phyloP scores from a whole-genome alignment of 2,888 invertebrate genomes.

The Cheilosia pagana region DNA sequence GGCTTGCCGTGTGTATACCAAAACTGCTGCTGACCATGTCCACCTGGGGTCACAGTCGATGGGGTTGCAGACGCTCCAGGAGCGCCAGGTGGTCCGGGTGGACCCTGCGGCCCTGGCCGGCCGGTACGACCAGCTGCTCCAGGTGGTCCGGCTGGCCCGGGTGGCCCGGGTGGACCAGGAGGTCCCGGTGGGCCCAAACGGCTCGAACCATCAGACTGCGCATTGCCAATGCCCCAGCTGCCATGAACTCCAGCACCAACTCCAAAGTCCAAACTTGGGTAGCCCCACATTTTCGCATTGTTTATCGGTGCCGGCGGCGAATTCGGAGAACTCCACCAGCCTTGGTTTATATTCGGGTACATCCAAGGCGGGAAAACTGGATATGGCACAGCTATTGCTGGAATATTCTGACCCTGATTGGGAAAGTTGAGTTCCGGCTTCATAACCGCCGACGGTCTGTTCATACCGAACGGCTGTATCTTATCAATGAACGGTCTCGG shows the following conservation, averaged over 20 bases:
- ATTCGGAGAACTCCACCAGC: slow-evolving; percentile 24
- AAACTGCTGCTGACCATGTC: slow-evolving; percentile 77
- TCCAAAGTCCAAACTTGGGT: slow-evolving; percentile 54
- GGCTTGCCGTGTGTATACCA: slow-evolving; percentile 67
- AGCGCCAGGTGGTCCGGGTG: slow-evolving; percentile 15
- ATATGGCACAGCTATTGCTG: slow-evolving; percentile 16
- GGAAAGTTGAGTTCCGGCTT: neutral
- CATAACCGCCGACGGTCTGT: neutral
- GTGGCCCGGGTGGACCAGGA: slow-evolving; percentile 12
- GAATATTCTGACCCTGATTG: slow-evolving; percentile 4
- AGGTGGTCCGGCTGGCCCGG: slow-evolving; percentile 75
- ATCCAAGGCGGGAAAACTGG: slow-evolving; percentile 35
- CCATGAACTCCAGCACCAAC: slow-evolving; percentile 55
- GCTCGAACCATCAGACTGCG: slow-evolving; percentile 73
- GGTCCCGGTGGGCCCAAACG: slow-evolving; percentile 57
- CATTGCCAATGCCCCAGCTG: neutral
- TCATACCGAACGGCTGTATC: slow-evolving; percentile 30
- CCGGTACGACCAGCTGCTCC: slow-evolving; percentile 76
- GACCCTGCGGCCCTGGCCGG: slow-evolving; percentile 51
- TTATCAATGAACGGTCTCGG: slow-evolving; percentile 63
- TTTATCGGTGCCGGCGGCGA: slow-evolving; percentile 20
- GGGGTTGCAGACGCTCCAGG: slow-evolving; percentile 40
- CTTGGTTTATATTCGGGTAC: slow-evolving; percentile 29
- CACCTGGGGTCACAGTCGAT: slow-evolving; percentile 73
- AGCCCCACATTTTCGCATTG: slow-evolving; percentile 42